phyloP scores from a whole-genome alignment of 2,888 invertebrate species.

The Aromia moschata region DNA sequence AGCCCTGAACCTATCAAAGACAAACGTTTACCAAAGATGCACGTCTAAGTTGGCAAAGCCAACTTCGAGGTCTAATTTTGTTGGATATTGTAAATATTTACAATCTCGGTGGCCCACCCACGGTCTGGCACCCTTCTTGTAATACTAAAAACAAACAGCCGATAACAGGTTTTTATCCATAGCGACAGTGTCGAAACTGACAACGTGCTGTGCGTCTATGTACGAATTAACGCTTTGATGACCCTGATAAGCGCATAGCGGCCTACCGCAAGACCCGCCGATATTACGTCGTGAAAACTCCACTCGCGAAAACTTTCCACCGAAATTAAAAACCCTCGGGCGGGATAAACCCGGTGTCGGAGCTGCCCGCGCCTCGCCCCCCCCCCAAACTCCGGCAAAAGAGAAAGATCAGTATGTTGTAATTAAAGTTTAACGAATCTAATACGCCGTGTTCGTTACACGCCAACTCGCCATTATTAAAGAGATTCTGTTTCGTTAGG shows the following conservation, averaged over 20 bases:
- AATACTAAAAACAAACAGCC: too few species aligned
- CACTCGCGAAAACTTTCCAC: constrained; percentile 11
- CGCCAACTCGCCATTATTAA: constrained; percentile 39
- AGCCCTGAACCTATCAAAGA: too few species aligned
- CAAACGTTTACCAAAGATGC: too few species aligned
- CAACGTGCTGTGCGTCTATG: too few species aligned
- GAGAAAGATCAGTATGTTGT: constrained; percentile 38
- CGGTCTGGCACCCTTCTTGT: too few species aligned
- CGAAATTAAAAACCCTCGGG: constrained; percentile 18
- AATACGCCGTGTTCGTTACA: constrained; percentile 37
- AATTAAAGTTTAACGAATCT: constrained; percentile 45
- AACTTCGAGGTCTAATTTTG: too few species aligned
- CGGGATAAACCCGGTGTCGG: constrained; percentile 11
- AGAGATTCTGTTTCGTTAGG: constrained; percentile 38
- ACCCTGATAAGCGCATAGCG: constrained; percentile 17
- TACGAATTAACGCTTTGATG: constrained; percentile 20
- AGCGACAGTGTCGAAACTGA: too few species aligned
- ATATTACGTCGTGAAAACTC: constrained; percentile 27
- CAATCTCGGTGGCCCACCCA: too few species aligned
- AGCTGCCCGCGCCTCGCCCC: constrained; percentile 7
- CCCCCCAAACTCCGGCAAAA: constrained; percentile 24
- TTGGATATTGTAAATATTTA: too few species aligned
- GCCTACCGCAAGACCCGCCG: constrained; percentile 24
- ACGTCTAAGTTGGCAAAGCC: too few species aligned
- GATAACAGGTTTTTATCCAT: too few species aligned